Base-by-base conservation (phyloP, 2,888 invertebrate genomes). In the Synanthedon myopaeformis region DNA sequence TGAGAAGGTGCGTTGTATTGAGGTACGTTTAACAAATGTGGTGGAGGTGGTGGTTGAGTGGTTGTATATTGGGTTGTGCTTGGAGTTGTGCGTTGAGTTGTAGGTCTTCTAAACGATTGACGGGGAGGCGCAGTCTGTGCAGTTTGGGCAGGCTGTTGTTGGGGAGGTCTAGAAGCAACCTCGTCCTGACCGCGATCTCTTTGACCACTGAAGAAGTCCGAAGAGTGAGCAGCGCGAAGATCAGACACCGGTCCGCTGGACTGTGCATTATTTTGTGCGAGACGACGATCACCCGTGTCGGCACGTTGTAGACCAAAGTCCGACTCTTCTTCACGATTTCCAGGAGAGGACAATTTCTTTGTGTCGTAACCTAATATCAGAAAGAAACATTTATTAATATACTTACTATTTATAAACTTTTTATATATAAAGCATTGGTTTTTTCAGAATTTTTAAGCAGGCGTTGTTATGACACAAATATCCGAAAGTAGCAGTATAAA, bases 231-330 rank as follows among this genome's bases (percentile, higher is more conserved):
- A 49, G 91, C 90, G 62, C 91, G 91, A 56, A 93, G 91, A 64
- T 93, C 92, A 55, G 90, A 89, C 12, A 72, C 71, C n/a, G 71
- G 81, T 58, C 69, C 81, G 72, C 75, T 77, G 3, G 70, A 58
- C 17, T 62, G 62, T 51, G 60, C 65, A 48, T 63, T 69, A 52
- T 76, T 79, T 59, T 82, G 80, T 2, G 76, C 64, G n/a, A 80
- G 64, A n/a, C 87, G 81, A 42, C 79, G 75, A 63, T 83, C 93
- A 81, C 74, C 92, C 80, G 83, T 84, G 80, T 93, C 93, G 13
- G 93, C 92, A 41, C 92, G 89, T 77, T 93, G 93, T 52, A 94
- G 84, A 66, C 91, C 90, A 74, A 91, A 93, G 51, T 92, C 91
- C 58, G 91, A 88, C 76, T 93, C 93, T 59, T 93, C 92, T 70